Evolutionary conservation across 2,797 vertebrate genomes (phyloP).

Genomic region (Phalloptychus januarius): DNA sequence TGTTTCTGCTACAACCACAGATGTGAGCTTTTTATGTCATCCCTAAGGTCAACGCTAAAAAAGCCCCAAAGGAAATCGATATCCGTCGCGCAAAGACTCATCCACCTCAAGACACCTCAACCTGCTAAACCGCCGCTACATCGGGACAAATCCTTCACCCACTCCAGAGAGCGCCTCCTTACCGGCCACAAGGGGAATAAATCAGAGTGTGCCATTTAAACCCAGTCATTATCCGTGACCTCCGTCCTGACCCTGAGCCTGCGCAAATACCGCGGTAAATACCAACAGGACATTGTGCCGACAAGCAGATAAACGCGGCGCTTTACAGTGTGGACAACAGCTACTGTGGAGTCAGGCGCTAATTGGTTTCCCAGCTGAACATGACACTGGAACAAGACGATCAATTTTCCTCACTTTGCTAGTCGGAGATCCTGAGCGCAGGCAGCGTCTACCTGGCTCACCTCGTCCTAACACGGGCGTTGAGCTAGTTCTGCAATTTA

Average conservation of each 20-base stretch:
- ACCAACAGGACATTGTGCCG: conserved; percentile 36
- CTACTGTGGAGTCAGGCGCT: background rate
- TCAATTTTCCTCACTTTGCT: background rate
- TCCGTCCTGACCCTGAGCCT: conserved; percentile 43
- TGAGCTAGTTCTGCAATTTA: conserved; percentile 3
- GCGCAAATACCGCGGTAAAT: conserved; percentile 68
- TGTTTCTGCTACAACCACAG: background rate
- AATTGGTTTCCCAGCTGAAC: conserved; percentile 9
- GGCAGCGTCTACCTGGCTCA: background rate
- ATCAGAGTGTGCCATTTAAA: conserved; percentile 69
- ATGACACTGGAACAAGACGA: background rate
- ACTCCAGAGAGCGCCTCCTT: conserved; percentile 50
- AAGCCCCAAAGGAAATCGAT: conserved; percentile 42
- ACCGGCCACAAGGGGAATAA: conserved; percentile 41
- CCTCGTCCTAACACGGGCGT: background rate
- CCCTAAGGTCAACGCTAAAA: conserved; percentile 42
- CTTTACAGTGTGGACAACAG: background rate
- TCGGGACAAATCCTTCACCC: conserved; percentile 26
- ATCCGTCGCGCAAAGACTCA: conserved; percentile 18
- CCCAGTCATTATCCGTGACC: conserved; percentile 67
- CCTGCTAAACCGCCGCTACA: conserved; percentile 21
- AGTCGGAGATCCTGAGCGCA: background rate
- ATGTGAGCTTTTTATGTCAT: conserved; percentile 33
- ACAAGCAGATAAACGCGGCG: background rate
- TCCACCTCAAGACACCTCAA: background rate